Evolutionary conservation across 2,113 vertebrate species (phyloP).

Genomic region (Melierax canorus): DNA sequence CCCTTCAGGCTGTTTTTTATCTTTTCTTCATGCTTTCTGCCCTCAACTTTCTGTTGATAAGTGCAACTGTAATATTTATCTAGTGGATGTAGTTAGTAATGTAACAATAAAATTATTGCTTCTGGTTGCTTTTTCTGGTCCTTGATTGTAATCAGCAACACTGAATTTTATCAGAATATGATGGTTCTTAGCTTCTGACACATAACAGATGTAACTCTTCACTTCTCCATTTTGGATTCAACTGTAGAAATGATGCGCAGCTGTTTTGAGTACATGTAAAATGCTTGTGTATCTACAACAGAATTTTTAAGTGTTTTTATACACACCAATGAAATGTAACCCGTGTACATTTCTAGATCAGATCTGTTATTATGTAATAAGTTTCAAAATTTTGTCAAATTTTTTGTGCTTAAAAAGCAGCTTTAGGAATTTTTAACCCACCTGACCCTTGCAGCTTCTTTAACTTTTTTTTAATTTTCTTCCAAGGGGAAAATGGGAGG

Average conservation of each 20-base stretch:
- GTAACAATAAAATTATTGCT: neutral
- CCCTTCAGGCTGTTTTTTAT: neutral
- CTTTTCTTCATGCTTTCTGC: neutral
- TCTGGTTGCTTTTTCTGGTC: neutral
- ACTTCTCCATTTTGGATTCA: neutral
- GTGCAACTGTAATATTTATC: neutral
- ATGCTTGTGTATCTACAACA: neutral
- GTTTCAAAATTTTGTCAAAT: neutral
- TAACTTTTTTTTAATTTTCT: neutral
- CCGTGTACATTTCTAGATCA: neutral
- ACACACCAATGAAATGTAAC: neutral
- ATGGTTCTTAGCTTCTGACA: neutral
- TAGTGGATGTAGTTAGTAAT: neutral
- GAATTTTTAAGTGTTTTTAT: neutral
- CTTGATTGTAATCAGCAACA: neutral
- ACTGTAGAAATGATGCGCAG: neutral
- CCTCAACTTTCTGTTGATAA: neutral
- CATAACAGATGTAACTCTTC: neutral
- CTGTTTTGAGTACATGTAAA: neutral
- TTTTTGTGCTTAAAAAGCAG: neutral
- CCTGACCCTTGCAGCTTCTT: neutral
- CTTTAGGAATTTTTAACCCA: neutral
- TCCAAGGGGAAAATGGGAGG: neutral
- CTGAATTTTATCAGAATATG: neutral
- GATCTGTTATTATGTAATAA: neutral